A percentile compares a stretch with the other conserved stretches of the same genome.
Conservation (phyloP, 2,888 invertebrate genomes). For the Agapostemon virescens region DNA sequence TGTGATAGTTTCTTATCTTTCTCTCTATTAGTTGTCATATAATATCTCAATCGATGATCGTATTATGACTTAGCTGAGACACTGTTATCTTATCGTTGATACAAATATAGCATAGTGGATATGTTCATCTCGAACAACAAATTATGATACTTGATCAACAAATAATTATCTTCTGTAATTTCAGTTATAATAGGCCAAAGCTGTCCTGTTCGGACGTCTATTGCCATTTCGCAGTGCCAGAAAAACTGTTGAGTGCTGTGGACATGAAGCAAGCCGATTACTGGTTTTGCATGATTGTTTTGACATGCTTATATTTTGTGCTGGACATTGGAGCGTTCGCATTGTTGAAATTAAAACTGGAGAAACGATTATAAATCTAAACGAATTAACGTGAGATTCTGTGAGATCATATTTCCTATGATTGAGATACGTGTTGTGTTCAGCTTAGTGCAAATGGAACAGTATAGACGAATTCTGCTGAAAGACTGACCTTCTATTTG, state of each 20-base stretch:
- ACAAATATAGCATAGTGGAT: not conserved
- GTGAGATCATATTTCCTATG: conserved; percentile 18
- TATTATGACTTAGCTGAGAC: not conserved
- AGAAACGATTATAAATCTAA: conserved; percentile 75
- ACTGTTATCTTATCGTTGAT: not conserved
- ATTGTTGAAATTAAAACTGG: conserved; percentile 85
- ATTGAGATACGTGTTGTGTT: conserved; percentile 4
- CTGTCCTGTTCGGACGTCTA: conserved; percentile 88
- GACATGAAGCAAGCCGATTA: conserved; percentile 87
- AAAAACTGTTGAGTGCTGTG: conserved; percentile 87
- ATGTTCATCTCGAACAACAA: not conserved
- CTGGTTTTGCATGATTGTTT: conserved; percentile 84
- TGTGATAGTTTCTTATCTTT: too few relatives aligned
- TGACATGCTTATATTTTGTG: conserved; percentile 84
- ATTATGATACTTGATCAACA: not conserved
- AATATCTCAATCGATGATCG: not conserved
- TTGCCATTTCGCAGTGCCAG: conserved; percentile 88
- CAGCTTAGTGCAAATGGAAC: conserved; percentile 42
- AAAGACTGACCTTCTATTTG: conserved; percentile 46
- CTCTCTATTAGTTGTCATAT: not conserved
- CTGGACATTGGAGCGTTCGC: conserved; percentile 86
- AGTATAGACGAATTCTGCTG: conserved; percentile 30
- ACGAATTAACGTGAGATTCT: not conserved
- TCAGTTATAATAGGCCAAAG: conserved; percentile 86
- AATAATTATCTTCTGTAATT: conserved; percentile 20